Conservation (phyloP, 2,888 invertebrate genomes). For the Latheticus oryzae region DNA sequence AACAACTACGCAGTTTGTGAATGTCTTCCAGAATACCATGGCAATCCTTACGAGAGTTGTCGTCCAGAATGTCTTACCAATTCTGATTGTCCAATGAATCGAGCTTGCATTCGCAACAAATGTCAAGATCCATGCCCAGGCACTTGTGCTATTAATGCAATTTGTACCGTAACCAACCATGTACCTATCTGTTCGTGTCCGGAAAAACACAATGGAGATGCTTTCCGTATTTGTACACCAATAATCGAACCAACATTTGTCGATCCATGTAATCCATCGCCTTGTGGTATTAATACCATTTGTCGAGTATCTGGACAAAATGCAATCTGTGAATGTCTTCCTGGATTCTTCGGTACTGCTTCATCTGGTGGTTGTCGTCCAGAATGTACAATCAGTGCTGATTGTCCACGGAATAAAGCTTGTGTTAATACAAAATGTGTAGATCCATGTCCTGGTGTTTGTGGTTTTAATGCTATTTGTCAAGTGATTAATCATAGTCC, state of each 20-base stretch:
- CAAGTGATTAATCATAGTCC: slow-evolving; percentile 86
- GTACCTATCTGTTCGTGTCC: slow-evolving; percentile 73
- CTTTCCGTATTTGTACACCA: slow-evolving; percentile 67
- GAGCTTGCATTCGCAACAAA: slow-evolving; percentile 84
- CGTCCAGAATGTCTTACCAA: slow-evolving; percentile 88
- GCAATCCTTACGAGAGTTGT: slow-evolving; percentile 81
- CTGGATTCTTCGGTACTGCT: slow-evolving; percentile 81
- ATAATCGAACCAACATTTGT: slow-evolving; percentile 55
- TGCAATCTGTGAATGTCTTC: slow-evolving; percentile 80
- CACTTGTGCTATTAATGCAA: slow-evolving; percentile 85
- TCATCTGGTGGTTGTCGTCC: slow-evolving; percentile 79
- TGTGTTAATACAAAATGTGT: slow-evolving; percentile 84
- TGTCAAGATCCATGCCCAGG: slow-evolving; percentile 88
- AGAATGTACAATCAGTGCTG: slow-evolving; percentile 85
- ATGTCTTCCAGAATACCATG: slow-evolving; percentile 78
- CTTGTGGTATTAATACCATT: slow-evolving; percentile 83
- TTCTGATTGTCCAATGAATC: slow-evolving; percentile 84
- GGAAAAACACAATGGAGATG: slow-evolving; percentile 68
- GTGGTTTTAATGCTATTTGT: slow-evolving; percentile 82
- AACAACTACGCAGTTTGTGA: slow-evolving; percentile 79
- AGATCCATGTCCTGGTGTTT: slow-evolving; percentile 84
- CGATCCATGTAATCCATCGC: slow-evolving; percentile 70
- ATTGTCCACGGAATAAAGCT: slow-evolving; percentile 79
- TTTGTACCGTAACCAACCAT: slow-evolving; percentile 80
- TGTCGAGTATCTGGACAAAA: slow-evolving; percentile 71